Conservation (phyloP, 2,113 vertebrate species). For the Prunella himalayana region DNA sequence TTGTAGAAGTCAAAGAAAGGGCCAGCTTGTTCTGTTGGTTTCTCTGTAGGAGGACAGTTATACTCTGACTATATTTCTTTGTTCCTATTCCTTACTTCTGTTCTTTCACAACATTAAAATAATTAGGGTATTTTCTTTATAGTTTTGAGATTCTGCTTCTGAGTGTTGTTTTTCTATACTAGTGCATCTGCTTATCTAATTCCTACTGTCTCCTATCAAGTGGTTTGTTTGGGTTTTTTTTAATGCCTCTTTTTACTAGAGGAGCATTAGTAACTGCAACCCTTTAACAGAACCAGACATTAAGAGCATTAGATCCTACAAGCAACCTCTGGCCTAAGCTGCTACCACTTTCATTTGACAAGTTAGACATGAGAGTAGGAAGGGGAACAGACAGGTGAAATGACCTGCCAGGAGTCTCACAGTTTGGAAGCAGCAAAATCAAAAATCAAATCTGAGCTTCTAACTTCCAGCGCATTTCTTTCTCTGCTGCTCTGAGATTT, state of each 20-base stretch:
- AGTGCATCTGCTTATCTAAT: neutral
- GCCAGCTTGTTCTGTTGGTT: neutral
- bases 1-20: slow-evolving; percentile 10
- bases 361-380: neutral
- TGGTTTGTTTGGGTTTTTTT: neutral
- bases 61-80: neutral
- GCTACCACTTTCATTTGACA: neutral
- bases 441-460: neutral
- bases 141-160: neutral
- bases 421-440: neutral
- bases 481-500: neutral
- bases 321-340: neutral
- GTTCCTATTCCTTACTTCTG: neutral
- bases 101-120: neutral
- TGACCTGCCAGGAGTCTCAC: neutral
- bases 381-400: neutral
- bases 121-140: neutral
- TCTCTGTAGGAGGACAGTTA: neutral
- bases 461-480: neutral
- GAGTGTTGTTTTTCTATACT: neutral
- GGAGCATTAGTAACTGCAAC: neutral
- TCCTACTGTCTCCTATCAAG: neutral
- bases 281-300: neutral
- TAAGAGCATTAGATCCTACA: neutral
- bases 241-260: neutral